phyloP scores from a whole-genome alignment of 2,888 invertebrate species.

The Lydus trimaculatus region DNA sequence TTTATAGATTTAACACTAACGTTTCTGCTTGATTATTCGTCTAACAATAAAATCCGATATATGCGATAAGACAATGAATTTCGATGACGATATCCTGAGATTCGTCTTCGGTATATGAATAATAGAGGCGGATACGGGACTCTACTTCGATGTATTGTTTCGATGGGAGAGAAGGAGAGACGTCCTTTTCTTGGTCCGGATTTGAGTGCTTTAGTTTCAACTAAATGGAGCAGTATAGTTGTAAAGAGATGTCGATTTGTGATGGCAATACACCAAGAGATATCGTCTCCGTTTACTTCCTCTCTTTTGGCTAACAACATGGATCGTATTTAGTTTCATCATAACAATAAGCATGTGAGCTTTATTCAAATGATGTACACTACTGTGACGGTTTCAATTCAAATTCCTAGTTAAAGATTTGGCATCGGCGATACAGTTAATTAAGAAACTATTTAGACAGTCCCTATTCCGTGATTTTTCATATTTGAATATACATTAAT shows the following conservation, averaged over 20 bases:
- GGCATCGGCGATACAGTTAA: background rate
- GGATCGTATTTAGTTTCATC: conserved; percentile 25
- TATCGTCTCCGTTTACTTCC: conserved; percentile 24
- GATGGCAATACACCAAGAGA: conserved; percentile 23
- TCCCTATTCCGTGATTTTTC: conserved; percentile 34
- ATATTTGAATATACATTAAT: conserved; percentile 43
- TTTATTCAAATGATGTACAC: conserved; percentile 8
- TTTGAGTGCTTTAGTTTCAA: conserved; percentile 25
- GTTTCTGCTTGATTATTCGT: background rate
- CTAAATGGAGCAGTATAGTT: conserved; percentile 16
- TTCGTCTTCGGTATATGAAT: background rate
- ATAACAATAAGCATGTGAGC: conserved; percentile 17
- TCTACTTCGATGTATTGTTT: background rate
- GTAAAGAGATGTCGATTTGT: conserved; percentile 28
- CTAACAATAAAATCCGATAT: background rate
- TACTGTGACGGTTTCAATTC: background rate
- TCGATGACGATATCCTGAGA: conserved; percentile 14
- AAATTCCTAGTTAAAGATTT: background rate
- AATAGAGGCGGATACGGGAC: background rate
- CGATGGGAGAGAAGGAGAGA: conserved; percentile 12
- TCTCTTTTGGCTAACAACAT: conserved; percentile 14
- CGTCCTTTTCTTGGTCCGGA: conserved; percentile 26
- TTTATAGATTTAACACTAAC: background rate
- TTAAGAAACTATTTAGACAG: conserved; percentile 20
- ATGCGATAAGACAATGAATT: conserved; percentile 12